Evolutionary conservation across 92 coral and sea anemone genomes (phyloP), one percentile per base, ranked within the genome.

Genomic region (Palythoa grandiflora): DNA sequence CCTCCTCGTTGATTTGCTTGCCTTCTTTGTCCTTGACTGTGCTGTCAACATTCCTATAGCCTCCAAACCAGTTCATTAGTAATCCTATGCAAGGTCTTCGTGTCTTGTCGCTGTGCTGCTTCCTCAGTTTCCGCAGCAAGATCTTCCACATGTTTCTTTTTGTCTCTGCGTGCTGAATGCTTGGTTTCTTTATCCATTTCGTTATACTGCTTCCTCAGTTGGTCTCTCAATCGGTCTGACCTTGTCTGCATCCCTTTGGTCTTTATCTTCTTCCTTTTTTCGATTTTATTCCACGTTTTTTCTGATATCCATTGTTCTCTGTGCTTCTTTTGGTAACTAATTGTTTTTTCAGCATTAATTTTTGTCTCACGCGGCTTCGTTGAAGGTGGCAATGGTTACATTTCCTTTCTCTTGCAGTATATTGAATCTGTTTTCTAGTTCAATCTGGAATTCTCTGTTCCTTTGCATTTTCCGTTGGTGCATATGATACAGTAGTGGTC

Each of bases 1-100:
- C 15, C 75, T 71, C 75, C n/a, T 71, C 48, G 17, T 50, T 71
- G 75, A 71, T 71, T 50, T 71, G 75, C 75, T 35, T 71, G 75
- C 75, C 75, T 37, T 71, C 75, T 6, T 71, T 71, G 75, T 71
- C 75, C 15, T 71, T 71, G 48, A 71, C 75, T 71, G 13, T 71
- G 75, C 6, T 71, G 75, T 71, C 75, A 71, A 37, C 47, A 36
- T 35, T 71, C 44, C 75, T 71, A 71, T 71, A 71, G n/a, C 75
- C 68, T 60, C 75, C 75, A 71, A 71, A 35, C 47, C 75, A 71
- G 75, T 37, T 71, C 75, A 71, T 71, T 35, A 10, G 47, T 71
- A 71, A 71, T 71, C 75, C 28, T 28, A 28, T 28, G 28, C 28
- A 28, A 28, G 28, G 28, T 28, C 28, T 28, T 28, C 28, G 28